A percentile compares a stretch with the other conserved stretches of the same genome.
Conservation (phyloP, 2,113 vertebrate genomes). For the Shinisaurus crocodilurus region DNA sequence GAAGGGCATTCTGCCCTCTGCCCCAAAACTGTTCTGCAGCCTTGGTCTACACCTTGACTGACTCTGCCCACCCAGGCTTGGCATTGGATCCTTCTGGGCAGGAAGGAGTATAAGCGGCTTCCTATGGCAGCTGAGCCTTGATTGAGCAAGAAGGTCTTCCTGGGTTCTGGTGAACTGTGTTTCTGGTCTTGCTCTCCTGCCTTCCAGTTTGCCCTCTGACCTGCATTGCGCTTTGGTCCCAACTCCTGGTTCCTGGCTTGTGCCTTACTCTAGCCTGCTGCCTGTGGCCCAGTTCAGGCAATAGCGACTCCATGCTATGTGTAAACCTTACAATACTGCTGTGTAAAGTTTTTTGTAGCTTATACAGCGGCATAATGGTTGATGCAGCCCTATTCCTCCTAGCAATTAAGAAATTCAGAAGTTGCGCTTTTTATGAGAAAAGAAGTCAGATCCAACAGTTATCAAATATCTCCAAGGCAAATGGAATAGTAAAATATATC, state of each 20-base stretch:
- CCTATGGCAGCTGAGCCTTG: background rate
- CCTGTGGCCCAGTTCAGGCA: background rate
- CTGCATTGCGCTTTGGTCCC: background rate
- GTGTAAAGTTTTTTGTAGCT: background rate
- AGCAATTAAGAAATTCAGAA: constrained; percentile 33
- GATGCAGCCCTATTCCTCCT: background rate
- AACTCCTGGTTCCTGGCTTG: background rate
- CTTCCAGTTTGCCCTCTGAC: background rate
- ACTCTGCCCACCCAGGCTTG: background rate
- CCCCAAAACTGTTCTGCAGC: no score
- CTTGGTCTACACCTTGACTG: background rate
- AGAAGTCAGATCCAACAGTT: constrained; percentile 5
- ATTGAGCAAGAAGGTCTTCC: background rate
- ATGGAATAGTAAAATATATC: constrained; percentile 8
- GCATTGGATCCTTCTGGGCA: background rate
- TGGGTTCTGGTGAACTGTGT: background rate
- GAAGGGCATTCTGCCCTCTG: no score
- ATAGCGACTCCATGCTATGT: background rate
- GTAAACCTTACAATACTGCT: background rate
- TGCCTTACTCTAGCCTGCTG: background rate
- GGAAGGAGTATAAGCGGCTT: background rate
- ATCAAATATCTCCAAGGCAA: constrained; percentile 27
- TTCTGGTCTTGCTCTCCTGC: background rate
- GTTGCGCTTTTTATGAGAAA: constrained; percentile 6
- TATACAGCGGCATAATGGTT: background rate